phyloP scores from a whole-genome alignment of 2,888 invertebrate genomes.

The Anticlea derivata region DNA sequence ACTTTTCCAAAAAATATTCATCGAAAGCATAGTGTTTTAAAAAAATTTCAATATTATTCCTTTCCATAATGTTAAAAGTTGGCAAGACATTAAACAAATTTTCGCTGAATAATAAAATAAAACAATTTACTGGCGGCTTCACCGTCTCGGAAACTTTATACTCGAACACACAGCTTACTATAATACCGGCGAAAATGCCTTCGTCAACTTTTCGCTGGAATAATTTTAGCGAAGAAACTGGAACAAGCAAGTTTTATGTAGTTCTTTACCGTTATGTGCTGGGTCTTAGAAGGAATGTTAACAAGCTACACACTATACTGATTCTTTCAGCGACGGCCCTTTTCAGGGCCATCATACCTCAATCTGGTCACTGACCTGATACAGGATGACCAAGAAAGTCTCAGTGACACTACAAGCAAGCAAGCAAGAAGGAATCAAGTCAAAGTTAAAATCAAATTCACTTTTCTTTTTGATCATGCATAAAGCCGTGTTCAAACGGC shows the following conservation, averaged over 20 bases:
- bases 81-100: conserved; percentile 24
- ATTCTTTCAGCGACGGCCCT: too few relatives aligned
- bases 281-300: too few relatives aligned
- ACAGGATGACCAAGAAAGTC: too few relatives aligned
- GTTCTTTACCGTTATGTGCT: conserved; percentile 4
- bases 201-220: conserved; percentile 19
- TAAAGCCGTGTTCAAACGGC: too few relatives aligned
- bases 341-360: too few relatives aligned
- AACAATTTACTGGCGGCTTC: conserved; percentile 17
- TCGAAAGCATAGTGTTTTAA: not conserved
- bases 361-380: too few relatives aligned
- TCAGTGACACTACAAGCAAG: too few relatives aligned
- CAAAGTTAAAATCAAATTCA: too few relatives aligned
- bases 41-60: conserved; percentile 18
- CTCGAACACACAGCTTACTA: conserved; percentile 23
- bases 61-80: conserved; percentile 26
- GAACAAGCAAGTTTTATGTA: conserved; percentile 13
- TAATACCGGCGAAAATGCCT: conserved; percentile 16
- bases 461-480: too few relatives aligned
- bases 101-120: conserved; percentile 29
- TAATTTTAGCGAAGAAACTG: conserved; percentile 13
- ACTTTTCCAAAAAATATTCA: too few relatives aligned
- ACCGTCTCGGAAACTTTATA: conserved; percentile 20
- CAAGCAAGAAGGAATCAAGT: too few relatives aligned
- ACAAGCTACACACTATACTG: too few relatives aligned